Evolutionary conservation across 2,888 invertebrate species (phyloP).

Genomic region (Rutpela maculata): DNA sequence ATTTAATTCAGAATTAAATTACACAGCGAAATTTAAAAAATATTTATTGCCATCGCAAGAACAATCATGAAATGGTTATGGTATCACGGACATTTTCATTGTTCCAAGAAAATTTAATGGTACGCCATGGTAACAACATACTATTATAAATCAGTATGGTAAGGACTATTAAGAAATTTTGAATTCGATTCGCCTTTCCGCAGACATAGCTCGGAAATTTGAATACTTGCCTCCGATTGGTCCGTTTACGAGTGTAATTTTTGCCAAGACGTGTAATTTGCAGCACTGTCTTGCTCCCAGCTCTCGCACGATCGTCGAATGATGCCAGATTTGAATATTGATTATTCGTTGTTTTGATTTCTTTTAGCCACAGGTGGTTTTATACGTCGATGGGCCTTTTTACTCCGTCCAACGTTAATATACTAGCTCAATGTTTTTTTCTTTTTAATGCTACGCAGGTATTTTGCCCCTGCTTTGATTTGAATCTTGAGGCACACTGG

Average conservation of each 20-base stretch:
- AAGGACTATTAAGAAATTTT: conserved; percentile 58
- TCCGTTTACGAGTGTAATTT: conserved; percentile 46
- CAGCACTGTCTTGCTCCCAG: conserved; percentile 50
- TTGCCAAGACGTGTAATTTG: conserved; percentile 54
- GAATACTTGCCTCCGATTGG: conserved; percentile 49
- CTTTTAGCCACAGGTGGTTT: conserved; percentile 58
- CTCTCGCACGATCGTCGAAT: conserved; percentile 49
- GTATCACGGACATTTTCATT: conserved; percentile 46
- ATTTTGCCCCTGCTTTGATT: neutral
- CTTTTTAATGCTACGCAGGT: neutral
- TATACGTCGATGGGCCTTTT: conserved; percentile 27
- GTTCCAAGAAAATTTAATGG: conserved; percentile 49
- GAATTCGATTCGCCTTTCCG: conserved; percentile 54
- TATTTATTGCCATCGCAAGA: conserved; percentile 33
- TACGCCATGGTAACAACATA: conserved; percentile 48
- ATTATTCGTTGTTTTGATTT: conserved; percentile 55
- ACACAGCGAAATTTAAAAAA: conserved; percentile 21
- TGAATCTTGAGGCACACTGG: neutral
- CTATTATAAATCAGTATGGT: conserved; percentile 53
- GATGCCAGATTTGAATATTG: conserved; percentile 53
- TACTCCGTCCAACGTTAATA: conserved; percentile 9
- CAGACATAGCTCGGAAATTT: conserved; percentile 49
- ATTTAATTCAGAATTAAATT: conserved; percentile 24
- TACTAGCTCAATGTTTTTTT: conserved; percentile 2
- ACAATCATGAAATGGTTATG: conserved; percentile 35